Percentiles rank a stretch among this genome's conserved stretches.
These are phyloP conservation scores for Pelecanus crispus DNA, from an alignment of 2,113 vertebrate species.

Conservation along the genomic window DNA sequence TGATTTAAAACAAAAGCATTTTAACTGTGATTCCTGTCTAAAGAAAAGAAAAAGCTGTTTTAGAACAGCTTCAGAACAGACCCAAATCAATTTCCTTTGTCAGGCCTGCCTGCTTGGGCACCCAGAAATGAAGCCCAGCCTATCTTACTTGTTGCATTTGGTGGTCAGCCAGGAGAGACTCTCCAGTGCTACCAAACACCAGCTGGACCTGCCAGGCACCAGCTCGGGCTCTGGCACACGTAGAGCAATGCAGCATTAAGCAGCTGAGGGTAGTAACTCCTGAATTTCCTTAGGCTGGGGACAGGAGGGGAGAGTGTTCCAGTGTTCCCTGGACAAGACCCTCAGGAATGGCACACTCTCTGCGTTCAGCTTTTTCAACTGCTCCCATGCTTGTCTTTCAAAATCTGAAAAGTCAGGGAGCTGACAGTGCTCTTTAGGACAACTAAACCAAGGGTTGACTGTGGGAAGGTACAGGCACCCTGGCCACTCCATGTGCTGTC, in stretches of 20 bases:
- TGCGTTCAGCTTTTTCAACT: not conserved
- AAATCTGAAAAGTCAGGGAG: not conserved
- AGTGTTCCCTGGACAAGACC: not conserved
- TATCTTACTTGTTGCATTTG: not conserved
- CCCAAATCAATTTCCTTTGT: not conserved
- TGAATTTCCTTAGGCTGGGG: not conserved
- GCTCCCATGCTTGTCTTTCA: not conserved
- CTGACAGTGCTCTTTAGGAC: not conserved
- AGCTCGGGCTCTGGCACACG: fast-evolving
- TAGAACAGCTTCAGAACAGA: not conserved
- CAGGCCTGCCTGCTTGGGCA: not conserved
- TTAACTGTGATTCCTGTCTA: not conserved
- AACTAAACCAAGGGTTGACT: not conserved
- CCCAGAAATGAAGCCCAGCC: not conserved
- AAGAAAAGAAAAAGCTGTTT: not conserved
- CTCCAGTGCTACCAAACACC: not conserved
- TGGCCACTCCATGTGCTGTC: fast-evolving
- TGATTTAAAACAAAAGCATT: not conserved
- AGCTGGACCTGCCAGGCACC: not conserved
- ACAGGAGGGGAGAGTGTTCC: not conserved
- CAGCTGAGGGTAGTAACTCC: not conserved
- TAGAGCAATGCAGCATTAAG: not conserved
- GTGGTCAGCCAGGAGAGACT: not conserved
- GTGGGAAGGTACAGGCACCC: not conserved
- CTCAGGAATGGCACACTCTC: not conserved